phyloP scores from a whole-genome alignment of 2,888 invertebrate species.

The Pristionchus exspectatus region DNA sequence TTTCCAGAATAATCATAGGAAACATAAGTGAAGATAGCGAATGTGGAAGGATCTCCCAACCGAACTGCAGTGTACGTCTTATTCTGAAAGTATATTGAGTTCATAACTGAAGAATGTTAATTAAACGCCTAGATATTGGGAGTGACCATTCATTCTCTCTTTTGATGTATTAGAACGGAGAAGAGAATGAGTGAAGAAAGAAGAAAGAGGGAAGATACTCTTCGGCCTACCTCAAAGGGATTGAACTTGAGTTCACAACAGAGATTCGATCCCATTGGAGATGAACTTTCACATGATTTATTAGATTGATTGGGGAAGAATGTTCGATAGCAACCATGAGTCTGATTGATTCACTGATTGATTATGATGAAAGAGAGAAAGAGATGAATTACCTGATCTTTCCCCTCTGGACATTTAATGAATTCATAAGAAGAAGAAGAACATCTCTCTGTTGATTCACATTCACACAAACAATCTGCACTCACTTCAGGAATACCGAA shows the following conservation, averaged over 20 bases:
- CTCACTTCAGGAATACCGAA: slow-evolving; percentile 77
- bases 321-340: slow-evolving; percentile 74
- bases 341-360: slow-evolving; percentile 56
- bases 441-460: slow-evolving; percentile 66
- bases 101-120: neutral
- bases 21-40: slow-evolving; percentile 74
- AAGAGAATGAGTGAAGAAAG: neutral
- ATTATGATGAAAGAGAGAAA: neutral
- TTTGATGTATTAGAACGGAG: neutral
- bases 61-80: slow-evolving; percentile 73
- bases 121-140: neutral
- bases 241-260: slow-evolving; percentile 75
- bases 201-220: neutral
- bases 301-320: slow-evolving; percentile 77
- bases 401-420: slow-evolving; percentile 40
- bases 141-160: slow-evolving; percentile 17
- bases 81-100: slow-evolving; percentile 59
- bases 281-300: slow-evolving; percentile 66
- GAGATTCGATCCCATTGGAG: slow-evolving; percentile 66
- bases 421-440: slow-evolving; percentile 63
- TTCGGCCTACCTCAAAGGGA: slow-evolving; percentile 56
- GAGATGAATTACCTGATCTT: slow-evolving; percentile 36
- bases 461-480: slow-evolving; percentile 76
- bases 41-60: slow-evolving; percentile 74
- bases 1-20: slow-evolving; percentile 71